Percentiles rank a stretch among this genome's conserved stretches.
Evolutionary conservation across 2,113 vertebrate genomes (phyloP).

Genomic region (Pontoporia blainvillei): DNA sequence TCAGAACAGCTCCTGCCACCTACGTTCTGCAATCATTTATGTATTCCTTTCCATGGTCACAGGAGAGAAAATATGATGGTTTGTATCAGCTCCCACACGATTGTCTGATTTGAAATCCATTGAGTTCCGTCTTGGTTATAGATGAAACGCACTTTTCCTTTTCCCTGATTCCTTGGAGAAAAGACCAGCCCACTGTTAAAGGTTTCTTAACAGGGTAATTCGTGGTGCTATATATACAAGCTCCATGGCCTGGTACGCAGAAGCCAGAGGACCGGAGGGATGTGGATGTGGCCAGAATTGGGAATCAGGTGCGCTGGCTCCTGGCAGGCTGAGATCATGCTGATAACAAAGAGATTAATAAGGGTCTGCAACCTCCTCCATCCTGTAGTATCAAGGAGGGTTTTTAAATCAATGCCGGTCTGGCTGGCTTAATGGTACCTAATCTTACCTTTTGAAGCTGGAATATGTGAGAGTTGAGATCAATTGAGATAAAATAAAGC

Average conservation of each 20-base stretch:
- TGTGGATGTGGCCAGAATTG: slow-evolving; percentile 67
- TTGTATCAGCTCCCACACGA: accelerated
- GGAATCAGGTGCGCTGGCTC: slow-evolving; percentile 62
- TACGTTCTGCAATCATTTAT: background rate
- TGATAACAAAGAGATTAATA: slow-evolving; percentile 79
- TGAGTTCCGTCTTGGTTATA: background rate
- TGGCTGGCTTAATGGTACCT: slow-evolving; percentile 72
- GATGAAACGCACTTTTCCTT: background rate
- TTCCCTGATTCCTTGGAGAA: background rate
- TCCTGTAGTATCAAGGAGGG: slow-evolving; percentile 55
- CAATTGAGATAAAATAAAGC: slow-evolving; percentile 67
- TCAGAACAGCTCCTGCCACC: background rate
- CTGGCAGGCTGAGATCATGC: slow-evolving; percentile 71
- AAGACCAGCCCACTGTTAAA: background rate
- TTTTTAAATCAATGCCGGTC: slow-evolving; percentile 78
- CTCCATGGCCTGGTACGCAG: slow-evolving; percentile 42
- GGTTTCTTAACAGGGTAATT: background rate
- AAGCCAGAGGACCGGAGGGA: slow-evolving; percentile 46
- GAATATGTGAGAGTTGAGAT: slow-evolving; percentile 72
- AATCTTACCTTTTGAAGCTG: slow-evolving; percentile 77
- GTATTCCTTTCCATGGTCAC: background rate
- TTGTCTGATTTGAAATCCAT: background rate
- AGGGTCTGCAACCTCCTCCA: slow-evolving; percentile 70
- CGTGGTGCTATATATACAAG: slow-evolving; percentile 12
- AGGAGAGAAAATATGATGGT: background rate